Percentiles rank a stretch among this genome's conserved stretches.
Conservation (phyloP, 2,888 invertebrate species). For the Plebejus anna region DNA sequence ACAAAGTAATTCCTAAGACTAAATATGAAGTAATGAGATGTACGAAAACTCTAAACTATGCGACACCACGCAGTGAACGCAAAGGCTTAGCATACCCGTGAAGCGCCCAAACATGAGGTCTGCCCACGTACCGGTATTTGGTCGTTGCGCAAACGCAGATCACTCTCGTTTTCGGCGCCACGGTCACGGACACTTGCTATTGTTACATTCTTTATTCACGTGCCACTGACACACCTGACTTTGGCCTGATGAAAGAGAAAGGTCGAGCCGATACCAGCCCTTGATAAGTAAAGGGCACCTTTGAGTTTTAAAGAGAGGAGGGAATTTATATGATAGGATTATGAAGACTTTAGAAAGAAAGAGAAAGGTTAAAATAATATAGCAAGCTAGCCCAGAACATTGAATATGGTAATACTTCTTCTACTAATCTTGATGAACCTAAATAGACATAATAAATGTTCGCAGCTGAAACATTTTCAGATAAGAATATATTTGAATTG, state of each 20-base stretch:
- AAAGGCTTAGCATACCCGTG: neutral
- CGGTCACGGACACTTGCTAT: slow-evolving; percentile 63
- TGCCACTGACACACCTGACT: slow-evolving; percentile 9
- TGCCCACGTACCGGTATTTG: slow-evolving; percentile 32
- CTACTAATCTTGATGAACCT: neutral
- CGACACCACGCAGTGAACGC: neutral
- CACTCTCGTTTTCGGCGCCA: slow-evolving; percentile 66
- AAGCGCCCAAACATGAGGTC: slow-evolving; percentile 30
- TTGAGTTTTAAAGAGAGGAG: neutral
- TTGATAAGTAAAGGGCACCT: neutral
- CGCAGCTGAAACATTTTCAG: neutral
- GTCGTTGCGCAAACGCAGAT: slow-evolving; percentile 46
- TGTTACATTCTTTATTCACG: slow-evolving; percentile 40
- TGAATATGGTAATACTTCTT: neutral
- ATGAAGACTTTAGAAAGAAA: neutral
- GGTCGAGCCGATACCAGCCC: slow-evolving; percentile 3
- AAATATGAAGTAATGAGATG: no score
- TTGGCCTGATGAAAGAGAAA: slow-evolving; percentile 2
- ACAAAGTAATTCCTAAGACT: neutral
- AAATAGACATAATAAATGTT: neutral
- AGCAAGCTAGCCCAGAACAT: neutral
- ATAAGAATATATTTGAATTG: neutral
- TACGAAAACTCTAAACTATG: neutral
- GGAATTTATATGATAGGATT: neutral
- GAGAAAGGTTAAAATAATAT: neutral